Evolutionary conservation across 2,888 invertebrate species (phyloP), one percentile per base, ranked within the genome.

Genomic region (Volucella bombylans): DNA sequence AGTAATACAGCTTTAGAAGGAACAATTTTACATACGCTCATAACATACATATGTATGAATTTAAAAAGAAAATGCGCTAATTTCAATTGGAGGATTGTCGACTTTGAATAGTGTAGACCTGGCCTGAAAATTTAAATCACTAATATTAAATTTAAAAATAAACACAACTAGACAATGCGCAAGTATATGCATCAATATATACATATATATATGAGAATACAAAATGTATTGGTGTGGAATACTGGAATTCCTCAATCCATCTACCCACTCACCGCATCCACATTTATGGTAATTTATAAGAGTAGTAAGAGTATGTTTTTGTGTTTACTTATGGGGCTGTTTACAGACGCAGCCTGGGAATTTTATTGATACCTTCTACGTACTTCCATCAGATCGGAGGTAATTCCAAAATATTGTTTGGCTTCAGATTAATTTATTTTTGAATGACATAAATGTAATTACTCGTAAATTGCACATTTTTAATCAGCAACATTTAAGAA

Each of bases 121-220:
- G 12, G 14, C 41, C 9, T 6, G 15, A 18, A 41, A 69, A 57
- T 69, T 47, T 47, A 59, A 69, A 59, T 69, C 39, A 59, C 50
- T 59, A 69, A 18, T 31, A 59, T 69, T 49, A 59, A 69, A 72
- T 72, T 62, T 54, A 54, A 62, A 72, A 62, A 52, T 62, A 50
- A 62, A 61, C 54, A 72, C 2, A 9, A 10, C 23, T 10, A 52
- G 12, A 23, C 23, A 23, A 3, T 23, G 23, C 23, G 23, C 23
- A 23, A 23, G 4, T 23, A 23, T 3, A 14, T 57, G 8, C 1
- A 8, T 69, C 4, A 14, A 47, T 1, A 31, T 15, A 68, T 38
- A 57, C 6, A 43, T 39, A 39, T 2, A 9, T 31, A 2, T 54
- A 31, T 31, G 49, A 31, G 39, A 9, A 64, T 49, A 38, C 49